Conservation (phyloP, 2,113 vertebrate genomes). For the Rhagologus leucostigma region DNA sequence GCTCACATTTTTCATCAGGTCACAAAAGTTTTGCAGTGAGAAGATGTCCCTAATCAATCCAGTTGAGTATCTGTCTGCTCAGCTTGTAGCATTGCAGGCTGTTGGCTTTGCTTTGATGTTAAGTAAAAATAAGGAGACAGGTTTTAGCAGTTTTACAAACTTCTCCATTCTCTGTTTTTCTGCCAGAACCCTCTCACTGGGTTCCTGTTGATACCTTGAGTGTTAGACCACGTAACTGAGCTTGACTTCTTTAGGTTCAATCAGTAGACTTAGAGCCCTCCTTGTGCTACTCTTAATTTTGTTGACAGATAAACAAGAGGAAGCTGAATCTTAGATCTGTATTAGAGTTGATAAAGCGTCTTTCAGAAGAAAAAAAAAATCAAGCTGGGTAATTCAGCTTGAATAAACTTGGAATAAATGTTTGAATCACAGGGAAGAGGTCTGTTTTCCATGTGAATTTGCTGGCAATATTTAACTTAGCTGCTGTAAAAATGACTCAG, state of each 20-base stretch:
- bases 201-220: neutral
- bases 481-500: slow-evolving; percentile 40
- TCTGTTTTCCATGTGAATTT: neutral
- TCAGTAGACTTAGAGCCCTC: neutral
- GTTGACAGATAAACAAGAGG: neutral
- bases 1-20: neutral
- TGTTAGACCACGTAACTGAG: neutral
- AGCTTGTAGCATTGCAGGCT: neutral
- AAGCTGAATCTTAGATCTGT: neutral
- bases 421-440: neutral
- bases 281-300: neutral
- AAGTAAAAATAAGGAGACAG: neutral
- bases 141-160: neutral
- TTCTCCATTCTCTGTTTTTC: neutral
- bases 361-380: neutral
- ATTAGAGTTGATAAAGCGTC: neutral
- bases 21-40: neutral
- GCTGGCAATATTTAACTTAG: slow-evolving; percentile 5
- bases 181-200: neutral
- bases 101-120: neutral
- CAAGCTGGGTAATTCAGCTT: neutral
- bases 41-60: neutral
- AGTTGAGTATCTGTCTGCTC: neutral
- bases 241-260: neutral
- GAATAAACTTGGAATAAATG: neutral